Conservation (phyloP, 2,888 invertebrate species). For the Cryptocephalus primarius region DNA sequence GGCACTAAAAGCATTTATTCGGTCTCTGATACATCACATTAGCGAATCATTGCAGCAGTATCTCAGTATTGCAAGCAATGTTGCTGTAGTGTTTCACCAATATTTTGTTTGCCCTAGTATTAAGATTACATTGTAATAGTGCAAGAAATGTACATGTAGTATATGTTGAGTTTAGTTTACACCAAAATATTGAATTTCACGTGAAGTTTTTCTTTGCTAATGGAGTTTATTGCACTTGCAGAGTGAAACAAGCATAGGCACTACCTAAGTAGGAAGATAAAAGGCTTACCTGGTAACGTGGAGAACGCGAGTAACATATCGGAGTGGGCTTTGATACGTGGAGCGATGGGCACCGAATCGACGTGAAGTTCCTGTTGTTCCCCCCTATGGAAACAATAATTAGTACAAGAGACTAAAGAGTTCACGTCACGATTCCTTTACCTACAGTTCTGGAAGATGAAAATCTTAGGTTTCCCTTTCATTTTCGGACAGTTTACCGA, state of each 20-base stretch:
- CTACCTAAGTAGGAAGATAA: background rate
- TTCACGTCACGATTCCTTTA: slow-evolving; percentile 16
- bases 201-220: too few species aligned
- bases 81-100: too few species aligned
- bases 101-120: too few species aligned
- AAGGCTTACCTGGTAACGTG: slow-evolving; percentile 43
- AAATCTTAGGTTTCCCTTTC: slow-evolving; percentile 55
- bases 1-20: background rate
- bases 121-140: too few species aligned
- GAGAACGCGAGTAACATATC: slow-evolving; percentile 58
- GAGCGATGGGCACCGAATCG: slow-evolving; percentile 16
- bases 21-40: background rate
- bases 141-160: too few species aligned
- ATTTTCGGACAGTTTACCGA: slow-evolving; percentile 43
- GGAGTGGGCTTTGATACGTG: slow-evolving; percentile 30
- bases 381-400: slow-evolving; percentile 21
- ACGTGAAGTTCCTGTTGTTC: slow-evolving; percentile 16
- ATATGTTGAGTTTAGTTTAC: too few species aligned
- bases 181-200: too few species aligned
- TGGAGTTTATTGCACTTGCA: too few species aligned
- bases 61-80: too few species aligned
- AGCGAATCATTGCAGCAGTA: background rate
- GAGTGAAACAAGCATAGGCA: too few species aligned
- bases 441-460: slow-evolving; percentile 64
- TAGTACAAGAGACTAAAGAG: too few species aligned